Evolutionary conservation across 2,113 vertebrate species (phyloP), one percentile per base, ranked within the genome.

Genomic region (Phyllostomus hastatus): DNA sequence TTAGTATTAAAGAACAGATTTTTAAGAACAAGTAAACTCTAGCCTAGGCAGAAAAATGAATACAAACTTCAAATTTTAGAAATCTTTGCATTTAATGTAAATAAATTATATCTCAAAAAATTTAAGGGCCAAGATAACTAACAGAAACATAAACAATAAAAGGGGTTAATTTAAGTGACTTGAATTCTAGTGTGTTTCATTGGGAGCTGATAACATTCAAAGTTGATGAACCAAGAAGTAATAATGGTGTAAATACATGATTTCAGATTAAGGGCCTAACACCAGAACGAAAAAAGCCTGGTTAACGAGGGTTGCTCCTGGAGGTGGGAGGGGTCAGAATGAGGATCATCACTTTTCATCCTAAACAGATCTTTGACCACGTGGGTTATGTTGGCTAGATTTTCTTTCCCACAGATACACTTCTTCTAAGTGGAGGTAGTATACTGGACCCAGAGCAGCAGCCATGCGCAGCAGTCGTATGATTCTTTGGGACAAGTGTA

Each of bases 191-290:
- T 28, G 43, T 72, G 43, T 88, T 88, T 88, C 38, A 46, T 24
- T 66, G 61, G 61, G 31, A 84, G 73, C 38, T 12, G 48, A 28
- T 89, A 70, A 72, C 57, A 70, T 79, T 93, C 73, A 80, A 83
- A 96, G 76, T 31, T 70, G 43, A 57, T 52, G 59, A 78, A 84
- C 72, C 14, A 67, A 35, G 33, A 76, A 87, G 57, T 57, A 92
- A 94, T 59, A 88, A 94, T 61, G 69, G 54, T 59, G 12, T 59
- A 86, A 76, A 66, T 12, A 1, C 52, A 38, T 35, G 70, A 67
- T 69, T 95, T 95, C 66, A 90, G 80, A 41, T 50, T 95, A 50
- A 83, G 59, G 19, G n/a, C 35, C 91, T 50, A 78, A 75, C 79
- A 70, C 59, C 61, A 48, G 31, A 66, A 84, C 46, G 38, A 79